Evolutionary conservation across 2,888 invertebrate species (phyloP), one percentile per base, ranked within the genome.

Genomic region (Notodonta ziczac): DNA sequence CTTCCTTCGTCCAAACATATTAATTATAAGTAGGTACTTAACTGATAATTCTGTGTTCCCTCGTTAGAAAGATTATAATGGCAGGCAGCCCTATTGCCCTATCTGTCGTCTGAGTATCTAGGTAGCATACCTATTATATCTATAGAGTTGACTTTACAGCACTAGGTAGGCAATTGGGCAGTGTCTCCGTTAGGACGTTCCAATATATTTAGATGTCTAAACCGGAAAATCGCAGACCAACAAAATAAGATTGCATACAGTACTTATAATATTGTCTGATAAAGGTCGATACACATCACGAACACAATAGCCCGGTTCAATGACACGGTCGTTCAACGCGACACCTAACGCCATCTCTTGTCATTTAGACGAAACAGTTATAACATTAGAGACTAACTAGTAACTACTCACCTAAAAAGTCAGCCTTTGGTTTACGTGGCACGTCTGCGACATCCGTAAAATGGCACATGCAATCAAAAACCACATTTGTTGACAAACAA

Each of bases 341-440:
- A 82, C 86, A 75, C 64, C 73, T 83, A 90, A 83, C 92, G 92
- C 91, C 91, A 91, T 91, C 92, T 92, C 68, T 88, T 83, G 82
- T 78, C 79, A 66, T 60, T 53, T 48, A 16, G 40, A 14, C 35
- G 75, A 80, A 86, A 80, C 77, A 73, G 72, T 66, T 78, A 80
- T 79, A 74, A 77, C 74, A 81, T 77, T 78, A 80, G 68, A 71
- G 68, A 75, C 69, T 66, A 77, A 73, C 79, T 87, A 75, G 69
- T 66, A 77, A 73, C 79, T 87, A 91, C 92, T 91, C 81, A 92
- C 91, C 82, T 88, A 84, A 84, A 85, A 79, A 76, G 69, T 77
- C 74, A 72, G 81, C 67, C 69, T 78, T 76, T 71, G 70, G 70
- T 76, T 80, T 74, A 77, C 73, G 77, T 73, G 77, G 76, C 74